These are phyloP conservation scores for Melipona quadrifasciata DNA, from an alignment of 1,140 invertebrate genomes.

Conservation along the genomic window DNA sequence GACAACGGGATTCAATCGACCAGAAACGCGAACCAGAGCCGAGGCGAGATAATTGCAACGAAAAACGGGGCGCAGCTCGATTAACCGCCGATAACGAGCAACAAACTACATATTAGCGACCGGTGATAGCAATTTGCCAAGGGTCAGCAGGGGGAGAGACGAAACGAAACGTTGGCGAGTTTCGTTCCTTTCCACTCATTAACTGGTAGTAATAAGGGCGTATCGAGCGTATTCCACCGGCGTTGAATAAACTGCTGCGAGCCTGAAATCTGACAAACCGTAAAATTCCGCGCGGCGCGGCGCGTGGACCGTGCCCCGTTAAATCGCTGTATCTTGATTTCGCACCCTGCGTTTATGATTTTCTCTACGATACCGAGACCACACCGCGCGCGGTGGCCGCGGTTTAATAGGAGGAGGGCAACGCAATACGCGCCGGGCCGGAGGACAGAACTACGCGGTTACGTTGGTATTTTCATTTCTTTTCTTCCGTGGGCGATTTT, in stretches of 20 bases:
- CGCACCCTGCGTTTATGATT: conserved; percentile 51
- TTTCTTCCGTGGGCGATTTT: no score
- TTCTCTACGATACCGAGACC: conserved; percentile 39
- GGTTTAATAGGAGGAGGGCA: conserved; percentile 36
- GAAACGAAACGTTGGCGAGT: background rate
- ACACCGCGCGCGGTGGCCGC: background rate
- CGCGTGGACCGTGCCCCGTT: background rate
- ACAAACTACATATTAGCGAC: background rate
- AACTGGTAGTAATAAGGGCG: conserved; percentile 37
- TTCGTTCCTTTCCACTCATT: conserved; percentile 18
- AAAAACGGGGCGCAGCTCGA: background rate
- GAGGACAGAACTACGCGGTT: background rate
- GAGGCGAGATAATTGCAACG: background rate
- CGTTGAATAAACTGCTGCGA: conserved; percentile 18
- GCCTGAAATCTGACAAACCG: conserved; percentile 40
- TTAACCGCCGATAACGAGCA: background rate
- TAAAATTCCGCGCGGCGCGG: conserved; percentile 39
- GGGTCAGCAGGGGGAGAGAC: background rate
- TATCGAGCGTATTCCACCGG: conserved; percentile 8
- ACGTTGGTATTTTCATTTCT: background rate
- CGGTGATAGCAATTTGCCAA: conserved; percentile 14
- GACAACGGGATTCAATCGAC: background rate
- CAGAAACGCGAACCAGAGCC: background rate
- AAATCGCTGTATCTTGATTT: conserved; percentile 42
- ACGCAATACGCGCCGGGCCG: conserved; percentile 12